These are phyloP conservation scores for Desmodus rotundus DNA, from an alignment of 2,113 vertebrate genomes.

Conservation along the genomic window DNA sequence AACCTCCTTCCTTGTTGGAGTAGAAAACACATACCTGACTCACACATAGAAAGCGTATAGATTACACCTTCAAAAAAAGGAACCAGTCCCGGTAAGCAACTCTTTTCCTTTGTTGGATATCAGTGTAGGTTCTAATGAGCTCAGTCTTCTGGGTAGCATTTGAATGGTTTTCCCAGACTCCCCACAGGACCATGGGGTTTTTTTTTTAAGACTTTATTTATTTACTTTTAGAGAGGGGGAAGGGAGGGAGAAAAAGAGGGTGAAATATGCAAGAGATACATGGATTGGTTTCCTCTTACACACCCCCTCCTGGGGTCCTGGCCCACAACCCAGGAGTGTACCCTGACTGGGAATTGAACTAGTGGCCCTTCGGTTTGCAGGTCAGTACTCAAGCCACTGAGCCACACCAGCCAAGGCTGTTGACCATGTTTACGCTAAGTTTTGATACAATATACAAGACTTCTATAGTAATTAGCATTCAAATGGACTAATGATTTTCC, in stretches of 20 bases:
- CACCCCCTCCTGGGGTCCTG: too few relatives aligned
- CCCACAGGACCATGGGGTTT: slow-evolving; percentile 51
- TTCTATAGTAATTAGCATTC: slow-evolving; percentile 68
- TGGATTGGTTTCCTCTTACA: too few relatives aligned
- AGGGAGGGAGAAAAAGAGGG: too few relatives aligned
- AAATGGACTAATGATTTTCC: slow-evolving; percentile 64
- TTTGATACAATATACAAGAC: slow-evolving; percentile 61
- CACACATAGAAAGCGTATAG: background rate
- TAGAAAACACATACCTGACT: background rate
- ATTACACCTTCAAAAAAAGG: background rate
- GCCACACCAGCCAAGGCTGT: background rate
- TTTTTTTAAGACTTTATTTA: too few relatives aligned
- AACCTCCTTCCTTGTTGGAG: background rate
- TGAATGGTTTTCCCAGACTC: slow-evolving; percentile 46
- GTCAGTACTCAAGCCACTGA: too few relatives aligned
- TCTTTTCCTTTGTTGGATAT: slow-evolving; percentile 47
- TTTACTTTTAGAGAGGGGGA: too few relatives aligned
- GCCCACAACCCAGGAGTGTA: too few relatives aligned
- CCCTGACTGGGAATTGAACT: too few relatives aligned
- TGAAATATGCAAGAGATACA: too few relatives aligned
- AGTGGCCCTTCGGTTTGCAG: too few relatives aligned
- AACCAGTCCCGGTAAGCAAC: background rate
- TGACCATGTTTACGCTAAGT: slow-evolving; percentile 63
- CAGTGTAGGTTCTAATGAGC: slow-evolving; percentile 50
- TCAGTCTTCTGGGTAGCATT: slow-evolving; percentile 52